Percentiles rank a stretch among this genome's conserved stretches.
phyloP scores from a whole-genome alignment of 2,797 vertebrate species.

The Hypotaenidia philippensis region DNA sequence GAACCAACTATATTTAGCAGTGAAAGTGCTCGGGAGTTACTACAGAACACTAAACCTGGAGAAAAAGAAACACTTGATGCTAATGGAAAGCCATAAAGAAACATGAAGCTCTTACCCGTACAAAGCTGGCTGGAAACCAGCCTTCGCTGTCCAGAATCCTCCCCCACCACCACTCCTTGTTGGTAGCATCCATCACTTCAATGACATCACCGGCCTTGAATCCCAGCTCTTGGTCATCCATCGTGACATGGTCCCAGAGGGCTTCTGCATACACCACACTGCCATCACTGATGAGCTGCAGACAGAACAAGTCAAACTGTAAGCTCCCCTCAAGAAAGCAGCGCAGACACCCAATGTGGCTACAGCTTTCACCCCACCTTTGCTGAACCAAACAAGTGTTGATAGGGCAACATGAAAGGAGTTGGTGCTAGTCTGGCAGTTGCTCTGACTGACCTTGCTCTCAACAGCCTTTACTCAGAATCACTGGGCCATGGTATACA shows the following conservation, averaged over 20 bases:
- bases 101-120: conserved; percentile 84
- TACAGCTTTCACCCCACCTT: neutral
- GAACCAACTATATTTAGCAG: neutral
- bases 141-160: conserved; percentile 92
- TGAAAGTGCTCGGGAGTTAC: neutral
- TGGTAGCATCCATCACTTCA: conserved; percentile 95
- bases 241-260: conserved; percentile 98
- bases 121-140: conserved; percentile 97
- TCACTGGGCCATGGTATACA: neutral
- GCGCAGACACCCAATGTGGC: fast-evolving
- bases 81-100: neutral
- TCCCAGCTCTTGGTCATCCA: conserved; percentile 97
- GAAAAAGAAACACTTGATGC: neutral
- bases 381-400: neutral
- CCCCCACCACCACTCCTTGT: conserved; percentile 99
- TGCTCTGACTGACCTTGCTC: neutral
- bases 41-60: neutral
- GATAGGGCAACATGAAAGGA: neutral
- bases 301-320: conserved; percentile 14
- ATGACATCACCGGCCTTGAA: conserved; percentile 96
- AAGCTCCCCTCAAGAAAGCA: neutral
- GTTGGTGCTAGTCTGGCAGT: neutral
- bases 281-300: conserved; percentile 96
- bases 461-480: neutral
- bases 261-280: conserved; percentile 94